A percentile compares a stretch with the other conserved stretches of the same genome.
Conservation (phyloP, 2,113 vertebrate species). For the Pyxicephalus adspersus region DNA sequence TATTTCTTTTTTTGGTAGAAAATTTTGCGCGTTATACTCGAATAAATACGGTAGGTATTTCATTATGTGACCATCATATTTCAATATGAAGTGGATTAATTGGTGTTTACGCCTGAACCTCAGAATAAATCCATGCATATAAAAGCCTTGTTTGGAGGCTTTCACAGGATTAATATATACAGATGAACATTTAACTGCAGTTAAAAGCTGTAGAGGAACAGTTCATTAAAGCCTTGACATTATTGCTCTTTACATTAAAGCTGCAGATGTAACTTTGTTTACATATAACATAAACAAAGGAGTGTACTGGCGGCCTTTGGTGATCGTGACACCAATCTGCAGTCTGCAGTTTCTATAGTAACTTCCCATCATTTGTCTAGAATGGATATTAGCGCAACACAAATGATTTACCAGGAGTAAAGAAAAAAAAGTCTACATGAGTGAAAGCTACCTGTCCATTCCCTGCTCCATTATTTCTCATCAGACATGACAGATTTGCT, state of each 20-base stretch:
- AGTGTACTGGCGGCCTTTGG: neutral
- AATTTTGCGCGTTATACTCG: too few relatives aligned
- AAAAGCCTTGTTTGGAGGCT: too few relatives aligned
- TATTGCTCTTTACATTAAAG: neutral
- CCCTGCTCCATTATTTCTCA: neutral
- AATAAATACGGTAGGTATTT: too few relatives aligned
- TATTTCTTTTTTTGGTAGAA: too few relatives aligned
- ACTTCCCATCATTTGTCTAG: conserved; percentile 3
- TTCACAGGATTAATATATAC: too few relatives aligned
- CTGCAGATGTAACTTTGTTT: neutral
- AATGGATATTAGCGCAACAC: conserved; percentile 2
- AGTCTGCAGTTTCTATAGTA: conserved; percentile 22
- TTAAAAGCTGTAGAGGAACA: neutral
- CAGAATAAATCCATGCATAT: too few relatives aligned
- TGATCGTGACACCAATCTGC: conserved; percentile 16
- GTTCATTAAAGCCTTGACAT: neutral
- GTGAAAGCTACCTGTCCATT: neutral
- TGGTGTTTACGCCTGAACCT: too few relatives aligned
- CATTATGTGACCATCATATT: too few relatives aligned
- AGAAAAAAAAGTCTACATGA: neutral
- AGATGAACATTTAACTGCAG: too few relatives aligned
- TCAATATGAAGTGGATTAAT: too few relatives aligned
- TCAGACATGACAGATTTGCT: neutral
- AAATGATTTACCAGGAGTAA: conserved; percentile 3
- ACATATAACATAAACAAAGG: conserved; percentile 8